Evolutionary conservation across 2,113 vertebrate genomes (phyloP), one percentile per base, ranked within the genome.

Genomic region (Vicugna pacos): DNA sequence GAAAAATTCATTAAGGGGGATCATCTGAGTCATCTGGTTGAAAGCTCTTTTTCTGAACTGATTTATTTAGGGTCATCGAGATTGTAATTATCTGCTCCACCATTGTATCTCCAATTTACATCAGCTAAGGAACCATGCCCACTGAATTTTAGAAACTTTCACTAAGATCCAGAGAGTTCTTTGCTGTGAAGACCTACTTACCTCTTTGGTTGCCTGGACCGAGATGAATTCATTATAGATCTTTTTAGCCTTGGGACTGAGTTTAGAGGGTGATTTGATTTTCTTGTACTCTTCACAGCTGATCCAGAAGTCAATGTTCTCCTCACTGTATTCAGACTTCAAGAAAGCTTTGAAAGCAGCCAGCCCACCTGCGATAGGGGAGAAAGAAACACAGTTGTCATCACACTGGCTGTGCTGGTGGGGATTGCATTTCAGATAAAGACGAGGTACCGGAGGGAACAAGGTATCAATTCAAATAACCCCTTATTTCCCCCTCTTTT

Each of bases 261-360:
- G 97, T 92, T 99, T 98, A 9, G 98, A 90, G 2, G 98, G 96
- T 0, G 98, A 97, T 35, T 98, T 98, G 83, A 97, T 98, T 89
- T 98, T 99, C 96, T 99, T 99, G 97, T 99, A 99, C n/a, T 99
- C 99, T 94, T 99, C 99, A 6, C 99, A 99, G 54, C 99, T 99
- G 75, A 99, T 75, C 99, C 99, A 99, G 98, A 99, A 99, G 75
- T 99, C 99, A 0, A 99, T 99, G 97, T 99, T 99, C 97, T 99
- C 99, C 94, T 99, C 98, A 0, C 99, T 99, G 98, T 99, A 99
- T 91, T 99, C 99, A 0, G 99, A 99, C 97, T 98, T 99, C 94
- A 99, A 96, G 98, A 99, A 99, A 89, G 98, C 98, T 94, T 98
- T 96, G 95, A 99, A 99, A 94, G 99, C 98, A 6, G 97, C 94